Conservation (phyloP, 1,140 invertebrate species). For the Formica exsecta region DNA sequence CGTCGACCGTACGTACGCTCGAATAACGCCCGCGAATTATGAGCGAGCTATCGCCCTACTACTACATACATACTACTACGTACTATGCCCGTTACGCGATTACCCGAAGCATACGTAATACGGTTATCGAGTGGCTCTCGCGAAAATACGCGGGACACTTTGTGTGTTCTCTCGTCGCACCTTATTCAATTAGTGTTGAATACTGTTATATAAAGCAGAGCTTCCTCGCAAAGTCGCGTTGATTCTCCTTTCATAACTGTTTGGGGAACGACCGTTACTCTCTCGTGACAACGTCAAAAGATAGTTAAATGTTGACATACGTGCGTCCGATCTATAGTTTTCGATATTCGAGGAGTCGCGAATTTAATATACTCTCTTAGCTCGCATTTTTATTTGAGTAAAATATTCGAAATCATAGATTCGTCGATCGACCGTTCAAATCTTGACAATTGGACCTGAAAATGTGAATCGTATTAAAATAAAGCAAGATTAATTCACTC, state of each 20-base stretch:
- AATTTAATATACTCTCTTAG: too few relatives aligned
- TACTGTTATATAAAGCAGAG: neutral
- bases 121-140: constrained; percentile 35
- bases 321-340: too few relatives aligned
- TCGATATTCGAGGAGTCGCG: too few relatives aligned
- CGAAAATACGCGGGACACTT: constrained; percentile 8
- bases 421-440: too few relatives aligned
- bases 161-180: neutral
- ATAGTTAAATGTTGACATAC: too few relatives aligned
- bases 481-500: neutral
- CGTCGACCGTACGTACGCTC: constrained; percentile 48
- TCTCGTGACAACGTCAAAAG: too few relatives aligned
- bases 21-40: constrained; percentile 58
- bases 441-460: too few relatives aligned
- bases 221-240: neutral
- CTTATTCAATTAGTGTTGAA: neutral
- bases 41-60: constrained; percentile 14
- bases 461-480: neutral
- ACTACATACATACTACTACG: too few relatives aligned
- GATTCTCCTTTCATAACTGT: too few relatives aligned
- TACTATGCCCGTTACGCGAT: constrained; percentile 38
- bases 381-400: too few relatives aligned
- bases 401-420: too few relatives aligned
- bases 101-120: constrained; percentile 49
- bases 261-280: too few relatives aligned